Conservation (phyloP, 2,113 vertebrate genomes). For the Sander vitreus region DNA sequence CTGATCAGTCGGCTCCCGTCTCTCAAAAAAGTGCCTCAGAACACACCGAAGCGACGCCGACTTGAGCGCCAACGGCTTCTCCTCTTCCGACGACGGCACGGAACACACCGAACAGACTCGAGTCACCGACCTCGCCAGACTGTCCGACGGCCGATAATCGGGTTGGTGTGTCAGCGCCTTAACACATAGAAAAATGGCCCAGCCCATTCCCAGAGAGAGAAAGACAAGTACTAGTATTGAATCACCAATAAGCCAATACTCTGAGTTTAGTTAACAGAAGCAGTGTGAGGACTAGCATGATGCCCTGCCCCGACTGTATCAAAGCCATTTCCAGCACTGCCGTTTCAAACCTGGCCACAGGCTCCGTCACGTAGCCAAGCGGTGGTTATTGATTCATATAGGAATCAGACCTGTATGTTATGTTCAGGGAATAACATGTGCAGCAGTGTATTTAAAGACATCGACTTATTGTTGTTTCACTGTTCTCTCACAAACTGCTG, state of each 20-base stretch:
- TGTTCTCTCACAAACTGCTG: not conserved
- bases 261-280: not conserved
- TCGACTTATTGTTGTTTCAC: conserved; percentile 5
- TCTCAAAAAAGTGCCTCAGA: too few species aligned
- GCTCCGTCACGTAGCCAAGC: not conserved
- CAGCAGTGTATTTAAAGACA: conserved; percentile 3
- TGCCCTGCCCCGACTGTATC: not conserved
- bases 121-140: too few species aligned
- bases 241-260: not conserved
- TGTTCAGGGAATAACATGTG: conserved; percentile 1
- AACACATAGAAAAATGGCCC: not conserved
- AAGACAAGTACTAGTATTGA: not conserved
- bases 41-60: too few species aligned
- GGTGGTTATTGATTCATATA: conserved; percentile 16
- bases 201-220: not conserved
- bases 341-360: not conserved
- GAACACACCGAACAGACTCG: too few species aligned
- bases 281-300: not conserved
- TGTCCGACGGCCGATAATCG: too few species aligned
- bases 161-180: too few species aligned
- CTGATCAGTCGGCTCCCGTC: too few species aligned
- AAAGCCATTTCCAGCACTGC: not conserved
- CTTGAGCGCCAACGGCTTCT: too few species aligned
- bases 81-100: too few species aligned
- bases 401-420: not conserved